Evolutionary conservation across 2,888 invertebrate species (phyloP).

Genomic region (Agelastica alni): DNA sequence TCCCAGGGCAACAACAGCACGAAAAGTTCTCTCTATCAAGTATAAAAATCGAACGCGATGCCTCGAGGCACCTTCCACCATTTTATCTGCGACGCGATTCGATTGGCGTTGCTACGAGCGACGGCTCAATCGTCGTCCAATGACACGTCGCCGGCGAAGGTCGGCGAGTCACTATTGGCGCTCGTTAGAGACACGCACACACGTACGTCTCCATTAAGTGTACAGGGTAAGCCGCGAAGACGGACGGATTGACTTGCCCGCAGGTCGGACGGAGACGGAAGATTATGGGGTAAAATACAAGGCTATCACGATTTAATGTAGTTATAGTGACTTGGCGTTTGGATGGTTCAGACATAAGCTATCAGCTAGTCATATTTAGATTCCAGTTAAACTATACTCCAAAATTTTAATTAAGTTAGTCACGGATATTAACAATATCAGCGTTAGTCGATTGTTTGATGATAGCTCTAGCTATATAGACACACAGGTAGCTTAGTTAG

Average conservation of each 20-base stretch:
- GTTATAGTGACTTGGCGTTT: slow-evolving; percentile 60
- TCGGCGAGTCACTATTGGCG: slow-evolving; percentile 49
- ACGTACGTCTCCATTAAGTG: slow-evolving; percentile 43
- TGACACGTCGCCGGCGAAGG: slow-evolving; percentile 42
- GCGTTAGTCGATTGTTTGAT: slow-evolving; percentile 54
- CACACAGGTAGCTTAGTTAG: slow-evolving; percentile 37
- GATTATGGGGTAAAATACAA: slow-evolving; percentile 44
- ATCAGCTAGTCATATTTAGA: slow-evolving; percentile 59
- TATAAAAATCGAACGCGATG: slow-evolving; percentile 58
- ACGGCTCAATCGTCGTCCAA: slow-evolving; percentile 51
- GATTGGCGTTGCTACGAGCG: slow-evolving; percentile 59
- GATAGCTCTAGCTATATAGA: too few species aligned
- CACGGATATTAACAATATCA: slow-evolving; percentile 59
- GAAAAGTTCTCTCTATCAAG: slow-evolving; percentile 53
- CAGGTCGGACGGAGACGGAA: slow-evolving; percentile 28
- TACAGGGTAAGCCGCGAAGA: slow-evolving; percentile 53
- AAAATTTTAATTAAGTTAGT: slow-evolving; percentile 58
- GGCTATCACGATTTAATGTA: slow-evolving; percentile 59
- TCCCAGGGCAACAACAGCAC: slow-evolving; percentile 44
- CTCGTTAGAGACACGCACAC: slow-evolving; percentile 42
- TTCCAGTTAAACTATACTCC: slow-evolving; percentile 55
- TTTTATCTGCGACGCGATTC: slow-evolving; percentile 47
- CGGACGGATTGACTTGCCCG: slow-evolving; percentile 51
- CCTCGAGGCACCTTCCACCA: slow-evolving; percentile 54
- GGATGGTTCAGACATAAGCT: slow-evolving; percentile 57